A percentile compares a stretch with the other conserved stretches of the same genome.
These are phyloP conservation scores for Eulemur coronatus DNA, from an alignment of 2,797 vertebrate genomes.

Conservation along the genomic window DNA sequence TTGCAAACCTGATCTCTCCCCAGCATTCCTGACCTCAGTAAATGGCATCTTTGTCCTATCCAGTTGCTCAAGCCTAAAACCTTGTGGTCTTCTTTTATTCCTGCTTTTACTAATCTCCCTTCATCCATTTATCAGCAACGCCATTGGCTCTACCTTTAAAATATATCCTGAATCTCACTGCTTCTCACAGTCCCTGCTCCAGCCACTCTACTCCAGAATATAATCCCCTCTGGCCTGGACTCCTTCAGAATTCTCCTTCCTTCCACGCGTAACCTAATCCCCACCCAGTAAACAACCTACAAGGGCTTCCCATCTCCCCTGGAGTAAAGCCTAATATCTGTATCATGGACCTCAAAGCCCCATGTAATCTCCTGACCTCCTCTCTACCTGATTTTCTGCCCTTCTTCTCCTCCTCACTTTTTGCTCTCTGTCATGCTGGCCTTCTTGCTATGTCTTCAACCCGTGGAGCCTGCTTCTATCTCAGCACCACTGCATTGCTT, in stretches of 20 bases:
- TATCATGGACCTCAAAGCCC: background rate
- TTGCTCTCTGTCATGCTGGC: background rate
- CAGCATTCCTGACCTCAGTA: background rate
- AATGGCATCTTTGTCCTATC: background rate
- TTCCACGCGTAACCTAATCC: background rate
- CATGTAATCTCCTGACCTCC: background rate
- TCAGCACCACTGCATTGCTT: background rate
- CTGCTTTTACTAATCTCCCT: background rate
- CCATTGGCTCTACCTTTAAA: background rate
- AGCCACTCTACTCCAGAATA: background rate
- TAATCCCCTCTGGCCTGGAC: background rate
- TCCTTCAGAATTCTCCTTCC: background rate
- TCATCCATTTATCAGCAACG: background rate
- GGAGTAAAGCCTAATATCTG: background rate
- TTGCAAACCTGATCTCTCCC: background rate
- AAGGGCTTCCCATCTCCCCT: background rate
- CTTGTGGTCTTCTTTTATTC: background rate
- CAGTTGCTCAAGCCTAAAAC: background rate
- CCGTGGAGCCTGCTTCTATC: accelerated
- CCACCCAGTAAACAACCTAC: background rate
- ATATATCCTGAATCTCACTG: background rate
- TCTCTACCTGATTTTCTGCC: background rate
- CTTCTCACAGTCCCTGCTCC: background rate
- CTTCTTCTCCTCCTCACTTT: background rate
- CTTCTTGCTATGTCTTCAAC: background rate